phyloP scores from a whole-genome alignment of 2,113 vertebrate species.

The Sula dactylatra region DNA sequence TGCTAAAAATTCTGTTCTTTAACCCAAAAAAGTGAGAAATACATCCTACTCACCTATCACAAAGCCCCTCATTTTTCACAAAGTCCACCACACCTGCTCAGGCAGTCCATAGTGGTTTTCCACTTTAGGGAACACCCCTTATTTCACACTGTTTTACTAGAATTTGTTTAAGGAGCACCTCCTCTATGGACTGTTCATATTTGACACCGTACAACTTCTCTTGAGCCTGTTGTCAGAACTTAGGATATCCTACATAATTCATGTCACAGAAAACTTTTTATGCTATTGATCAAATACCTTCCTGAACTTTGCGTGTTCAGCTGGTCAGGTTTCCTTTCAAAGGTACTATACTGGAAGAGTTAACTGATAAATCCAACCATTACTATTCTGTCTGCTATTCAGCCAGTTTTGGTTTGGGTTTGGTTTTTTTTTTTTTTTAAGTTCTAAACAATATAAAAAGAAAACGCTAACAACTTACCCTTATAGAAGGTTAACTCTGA shows the following conservation, averaged over 20 bases:
- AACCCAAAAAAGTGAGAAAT: neutral
- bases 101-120: neutral
- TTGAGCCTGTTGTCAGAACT: neutral
- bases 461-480: neutral
- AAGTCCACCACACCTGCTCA: neutral
- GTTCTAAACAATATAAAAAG: neutral
- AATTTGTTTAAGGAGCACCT: neutral
- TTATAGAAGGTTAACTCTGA: neutral
- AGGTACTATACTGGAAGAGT: neutral
- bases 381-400: neutral
- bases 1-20: neutral
- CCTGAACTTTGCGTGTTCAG: no score
- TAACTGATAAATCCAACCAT: neutral
- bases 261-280: neutral
- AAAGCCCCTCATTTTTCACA: neutral
- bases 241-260: fast-evolving
- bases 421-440: neutral
- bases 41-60: neutral
- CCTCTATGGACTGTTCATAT: neutral
- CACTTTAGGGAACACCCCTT: neutral
- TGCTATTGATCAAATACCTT: neutral
- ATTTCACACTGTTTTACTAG: neutral
- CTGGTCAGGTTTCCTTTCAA: neutral
- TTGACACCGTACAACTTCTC: neutral
- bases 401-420: neutral